Conservation (phyloP, 2,113 vertebrate genomes). For the Onychorhynchus coronatus region DNA sequence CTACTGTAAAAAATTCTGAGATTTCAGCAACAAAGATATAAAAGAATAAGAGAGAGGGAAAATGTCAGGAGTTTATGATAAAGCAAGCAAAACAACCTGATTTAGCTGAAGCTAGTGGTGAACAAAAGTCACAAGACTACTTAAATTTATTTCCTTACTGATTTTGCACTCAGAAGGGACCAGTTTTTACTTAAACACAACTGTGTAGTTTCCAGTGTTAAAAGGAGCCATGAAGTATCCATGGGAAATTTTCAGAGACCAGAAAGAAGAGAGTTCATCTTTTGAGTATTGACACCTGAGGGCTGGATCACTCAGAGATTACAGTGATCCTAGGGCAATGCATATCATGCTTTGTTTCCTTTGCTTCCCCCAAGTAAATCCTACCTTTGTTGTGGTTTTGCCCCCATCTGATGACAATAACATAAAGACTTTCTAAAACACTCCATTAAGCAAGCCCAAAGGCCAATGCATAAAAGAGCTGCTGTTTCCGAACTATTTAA, state of each 20-base stretch:
- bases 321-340: neutral
- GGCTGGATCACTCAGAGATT: neutral
- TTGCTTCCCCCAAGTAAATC: neutral
- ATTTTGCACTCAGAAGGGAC: neutral
- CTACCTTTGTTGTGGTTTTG: neutral
- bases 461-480: neutral
- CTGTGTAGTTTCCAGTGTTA: neutral
- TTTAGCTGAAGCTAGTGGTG: neutral
- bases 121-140: neutral
- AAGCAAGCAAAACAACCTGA: neutral
- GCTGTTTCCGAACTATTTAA: neutral
- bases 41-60: neutral
- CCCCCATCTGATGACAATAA: neutral
- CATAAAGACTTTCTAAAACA: neutral
- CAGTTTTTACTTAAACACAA: neutral
- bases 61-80: neutral
- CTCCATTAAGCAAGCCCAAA: neutral
- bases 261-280: neutral
- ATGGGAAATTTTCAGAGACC: neutral
- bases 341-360: neutral
- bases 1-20: neutral
- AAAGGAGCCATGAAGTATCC: neutral
- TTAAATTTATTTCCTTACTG: neutral
- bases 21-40: neutral
- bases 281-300: neutral